Percentiles rank a stretch among this genome's conserved stretches.
Evolutionary conservation across 1,140 invertebrate genomes (phyloP).

Genomic region (Brachionus manjavacas): DNA sequence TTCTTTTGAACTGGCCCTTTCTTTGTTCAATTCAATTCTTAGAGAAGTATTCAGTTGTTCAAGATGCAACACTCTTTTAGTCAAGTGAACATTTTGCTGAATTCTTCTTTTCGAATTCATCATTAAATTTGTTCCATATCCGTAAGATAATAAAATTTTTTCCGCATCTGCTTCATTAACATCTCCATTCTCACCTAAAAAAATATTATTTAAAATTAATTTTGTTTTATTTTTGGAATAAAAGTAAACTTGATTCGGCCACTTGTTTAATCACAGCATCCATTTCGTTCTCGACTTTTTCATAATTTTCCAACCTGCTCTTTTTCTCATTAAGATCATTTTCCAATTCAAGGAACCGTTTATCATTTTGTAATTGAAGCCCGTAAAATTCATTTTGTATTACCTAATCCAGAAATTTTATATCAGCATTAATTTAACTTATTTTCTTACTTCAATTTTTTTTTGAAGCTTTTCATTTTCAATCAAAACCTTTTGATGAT

Average conservation of each 20-base stretch:
- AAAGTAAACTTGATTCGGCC: constrained; percentile 47
- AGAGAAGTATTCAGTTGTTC: constrained; percentile 53
- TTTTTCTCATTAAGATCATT: constrained; percentile 49
- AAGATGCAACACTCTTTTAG: constrained; percentile 53
- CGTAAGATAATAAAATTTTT: constrained; percentile 55
- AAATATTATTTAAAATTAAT: too few relatives aligned
- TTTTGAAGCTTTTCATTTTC: constrained; percentile 57
- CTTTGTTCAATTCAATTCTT: constrained; percentile 50
- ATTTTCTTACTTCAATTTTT: constrained; percentile 49
- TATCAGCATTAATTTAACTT: background rate
- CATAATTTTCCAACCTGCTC: constrained; percentile 52
- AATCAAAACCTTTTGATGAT: constrained; percentile 51
- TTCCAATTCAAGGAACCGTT: constrained; percentile 51
- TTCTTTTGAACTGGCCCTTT: constrained; percentile 49
- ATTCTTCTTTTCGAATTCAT: constrained; percentile 55
- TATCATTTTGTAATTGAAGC: constrained; percentile 50
- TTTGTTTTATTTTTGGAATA: background rate
- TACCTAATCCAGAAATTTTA: constrained; percentile 44
- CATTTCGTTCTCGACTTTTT: constrained; percentile 55
- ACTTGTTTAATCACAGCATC: constrained; percentile 57
- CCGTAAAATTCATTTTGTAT: constrained; percentile 55
- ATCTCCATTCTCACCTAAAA: constrained; percentile 39
- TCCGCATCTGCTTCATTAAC: constrained; percentile 55
- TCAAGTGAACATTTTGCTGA: constrained; percentile 56
- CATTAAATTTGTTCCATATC: constrained; percentile 56